Conservation (phyloP, 2,797 vertebrate species). For the Acestrorhynchus altus region DNA sequence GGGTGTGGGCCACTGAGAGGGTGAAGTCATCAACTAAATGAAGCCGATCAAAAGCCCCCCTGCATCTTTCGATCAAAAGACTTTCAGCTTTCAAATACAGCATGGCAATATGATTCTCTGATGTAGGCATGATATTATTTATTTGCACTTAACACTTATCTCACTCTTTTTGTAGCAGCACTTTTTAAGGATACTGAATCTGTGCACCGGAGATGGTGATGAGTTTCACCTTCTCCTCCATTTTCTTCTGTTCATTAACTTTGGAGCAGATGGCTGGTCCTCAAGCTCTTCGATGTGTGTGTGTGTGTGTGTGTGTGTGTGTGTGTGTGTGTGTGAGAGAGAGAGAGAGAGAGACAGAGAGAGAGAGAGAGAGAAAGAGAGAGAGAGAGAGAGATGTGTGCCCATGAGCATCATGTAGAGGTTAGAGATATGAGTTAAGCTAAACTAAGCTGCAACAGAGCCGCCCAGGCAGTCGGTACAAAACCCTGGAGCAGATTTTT, state of each 20-base stretch:
- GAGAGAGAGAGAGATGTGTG: background rate
- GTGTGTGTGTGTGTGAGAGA: background rate
- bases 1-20: too few species aligned
- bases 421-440: background rate
- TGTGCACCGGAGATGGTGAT: slow-evolving; percentile 61
- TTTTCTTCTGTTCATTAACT: slow-evolving; percentile 88
- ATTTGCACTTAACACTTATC: background rate
- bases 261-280: slow-evolving; percentile 93
- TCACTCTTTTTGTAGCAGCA: background rate
- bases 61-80: too few species aligned
- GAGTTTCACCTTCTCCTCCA: slow-evolving; percentile 75
- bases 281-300: slow-evolving; percentile 49
- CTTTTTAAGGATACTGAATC: slow-evolving; percentile 13
- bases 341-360: background rate
- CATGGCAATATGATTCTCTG: background rate
- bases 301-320: background rate
- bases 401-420: background rate
- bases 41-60: too few species aligned
- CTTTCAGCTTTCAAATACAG: too few species aligned
- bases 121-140: background rate
- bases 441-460: background rate
- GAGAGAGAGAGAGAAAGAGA: background rate
- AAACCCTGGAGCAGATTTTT: too few species aligned
- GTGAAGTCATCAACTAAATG: too few species aligned
- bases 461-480: too few species aligned